Conservation (phyloP, 2,113 vertebrate genomes). For the Aptenodytes patagonicus region DNA sequence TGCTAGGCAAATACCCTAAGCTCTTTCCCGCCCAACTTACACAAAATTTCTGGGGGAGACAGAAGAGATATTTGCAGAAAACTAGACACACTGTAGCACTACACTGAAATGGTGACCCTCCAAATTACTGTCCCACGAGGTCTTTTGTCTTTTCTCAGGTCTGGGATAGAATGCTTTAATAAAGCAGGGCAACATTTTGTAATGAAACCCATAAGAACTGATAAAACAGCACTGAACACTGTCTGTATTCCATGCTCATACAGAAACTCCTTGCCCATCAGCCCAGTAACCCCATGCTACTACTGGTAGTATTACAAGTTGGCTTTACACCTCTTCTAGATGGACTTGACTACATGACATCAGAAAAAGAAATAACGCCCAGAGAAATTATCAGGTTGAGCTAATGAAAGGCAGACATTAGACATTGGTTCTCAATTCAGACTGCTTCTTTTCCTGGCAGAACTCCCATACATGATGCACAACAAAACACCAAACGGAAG, state of each 20-base stretch:
- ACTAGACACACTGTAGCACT: neutral
- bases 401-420: neutral
- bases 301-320: neutral
- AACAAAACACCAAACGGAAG: constrained; percentile 1
- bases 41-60: neutral
- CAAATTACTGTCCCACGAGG: neutral
- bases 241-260: neutral
- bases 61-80: neutral
- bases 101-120: neutral
- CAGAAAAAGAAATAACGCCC: neutral
- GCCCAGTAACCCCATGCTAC: neutral
- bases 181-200: neutral
- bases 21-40: neutral
- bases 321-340: neutral
- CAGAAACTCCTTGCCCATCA: neutral
- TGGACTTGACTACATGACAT: neutral
- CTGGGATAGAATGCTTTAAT: neutral
- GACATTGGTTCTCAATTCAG: neutral
- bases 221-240: neutral
- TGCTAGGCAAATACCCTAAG: neutral
- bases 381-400: neutral
- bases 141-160: neutral
- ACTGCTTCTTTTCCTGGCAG: neutral
- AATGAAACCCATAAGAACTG: neutral
- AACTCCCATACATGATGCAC: neutral